Base-by-base conservation (phyloP, 1,140 invertebrate genomes). In the Drosophila ironensis region DNA sequence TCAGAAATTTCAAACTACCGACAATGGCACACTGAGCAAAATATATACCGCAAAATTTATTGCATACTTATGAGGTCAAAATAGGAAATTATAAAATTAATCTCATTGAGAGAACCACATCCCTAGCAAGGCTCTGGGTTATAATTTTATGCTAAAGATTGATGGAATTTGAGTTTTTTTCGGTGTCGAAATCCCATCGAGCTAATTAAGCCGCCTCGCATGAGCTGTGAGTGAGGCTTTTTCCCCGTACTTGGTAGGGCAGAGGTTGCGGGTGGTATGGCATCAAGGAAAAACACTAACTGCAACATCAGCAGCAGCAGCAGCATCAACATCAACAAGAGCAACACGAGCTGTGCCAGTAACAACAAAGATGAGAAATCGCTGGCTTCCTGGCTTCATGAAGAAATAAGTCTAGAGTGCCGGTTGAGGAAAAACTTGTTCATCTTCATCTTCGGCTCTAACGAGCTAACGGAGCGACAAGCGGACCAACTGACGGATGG, bases 391-490 rank as follows among this genome's bases (percentile, higher is more conserved):
- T 86, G 80, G 74, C 59, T 63, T 47, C 53, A 69, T 59, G 52
- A 64, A 72, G 73, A 71, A 76, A 71, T 63, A 37, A 63, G 59
- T 46, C 53, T 54, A 53, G 30, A 50, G 20, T 50, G 33, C 47
- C 47, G 38, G 33, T 25, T 50, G 42, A 33, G 54, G 52, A 73
- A 72, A 84, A 84, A 84, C 80, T 86, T 86, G 80, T 84, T 80
- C 80, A 84, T 84, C 80, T 86, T 80, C 56, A 84, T 84, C 80
- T 86, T 80, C 56, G 63, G 54, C 74, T 72, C 59, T 81, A 81
- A 81, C 75, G 77, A 80, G 72, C 63, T 56, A 63, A 63, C 59
- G 59, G 59, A 63, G 42, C 59, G 53, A 57, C 66, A 69, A 57
- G 47, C 54, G 35, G 68, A 30, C 64, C 28, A 59, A 70, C 38